Conservation (phyloP, 2,888 invertebrate species). For the Acronicta alni region DNA sequence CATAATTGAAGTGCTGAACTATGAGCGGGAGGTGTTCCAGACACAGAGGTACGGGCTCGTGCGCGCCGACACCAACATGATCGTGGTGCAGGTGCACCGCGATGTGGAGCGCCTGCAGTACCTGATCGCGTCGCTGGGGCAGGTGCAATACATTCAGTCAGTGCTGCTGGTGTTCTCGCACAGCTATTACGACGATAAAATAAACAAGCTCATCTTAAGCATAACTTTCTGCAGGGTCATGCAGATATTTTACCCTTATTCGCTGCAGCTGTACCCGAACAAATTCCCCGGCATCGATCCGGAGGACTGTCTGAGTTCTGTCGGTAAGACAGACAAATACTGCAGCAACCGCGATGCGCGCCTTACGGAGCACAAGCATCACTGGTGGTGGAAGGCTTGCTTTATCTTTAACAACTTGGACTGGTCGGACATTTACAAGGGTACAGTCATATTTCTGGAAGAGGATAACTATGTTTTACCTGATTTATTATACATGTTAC, state of each 20-base stretch:
- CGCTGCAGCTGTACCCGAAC: slow-evolving; percentile 66
- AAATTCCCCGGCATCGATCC: slow-evolving; percentile 64
- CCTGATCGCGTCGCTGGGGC: slow-evolving; percentile 65
- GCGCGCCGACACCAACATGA: slow-evolving; percentile 47
- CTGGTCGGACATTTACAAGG: slow-evolving; percentile 51
- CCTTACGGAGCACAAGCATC: slow-evolving; percentile 66
- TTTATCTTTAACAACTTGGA: slow-evolving; percentile 62
- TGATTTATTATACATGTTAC: slow-evolving; percentile 66
- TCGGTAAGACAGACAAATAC: background rate
- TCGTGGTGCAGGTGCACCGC: slow-evolving; percentile 63
- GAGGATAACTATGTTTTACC: slow-evolving; percentile 69
- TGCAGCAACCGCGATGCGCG: slow-evolving; percentile 60
- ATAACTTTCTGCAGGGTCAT: slow-evolving; percentile 71
- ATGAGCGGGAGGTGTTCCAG: slow-evolving; percentile 54
- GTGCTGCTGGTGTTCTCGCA: slow-evolving; percentile 72
- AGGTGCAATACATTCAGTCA: slow-evolving; percentile 59
- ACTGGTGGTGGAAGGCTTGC: slow-evolving; percentile 77
- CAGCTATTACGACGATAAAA: slow-evolving; percentile 61
- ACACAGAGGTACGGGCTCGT: slow-evolving; percentile 48
- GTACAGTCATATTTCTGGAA: slow-evolving; percentile 66
- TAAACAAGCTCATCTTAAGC: slow-evolving; percentile 60
- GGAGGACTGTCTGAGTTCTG: slow-evolving; percentile 47
- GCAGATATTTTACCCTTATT: slow-evolving; percentile 72
- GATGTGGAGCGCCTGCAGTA: slow-evolving; percentile 60
- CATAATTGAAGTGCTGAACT: slow-evolving; percentile 55